A percentile compares a stretch with the other conserved stretches of the same genome.
Evolutionary conservation across 2,888 invertebrate species (phyloP).

Genomic region (Coelinius sp.): DNA sequence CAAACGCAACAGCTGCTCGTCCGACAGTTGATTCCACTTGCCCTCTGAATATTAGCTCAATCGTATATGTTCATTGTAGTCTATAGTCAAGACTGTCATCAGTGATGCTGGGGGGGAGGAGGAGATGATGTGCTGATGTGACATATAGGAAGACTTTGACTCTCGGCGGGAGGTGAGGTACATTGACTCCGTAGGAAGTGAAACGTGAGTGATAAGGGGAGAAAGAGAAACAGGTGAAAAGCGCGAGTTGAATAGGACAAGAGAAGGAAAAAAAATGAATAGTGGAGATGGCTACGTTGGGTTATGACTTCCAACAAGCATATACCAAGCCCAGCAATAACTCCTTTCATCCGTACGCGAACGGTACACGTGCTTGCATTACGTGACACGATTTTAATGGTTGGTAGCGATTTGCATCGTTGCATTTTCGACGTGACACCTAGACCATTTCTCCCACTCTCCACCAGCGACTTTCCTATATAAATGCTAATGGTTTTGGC

Average conservation of each 20-base stretch:
- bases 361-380: constrained; percentile 48
- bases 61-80: constrained; percentile 5
- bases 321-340: constrained; percentile 24
- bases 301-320: not conserved
- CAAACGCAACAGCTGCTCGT: constrained; percentile 30
- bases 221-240: not conserved
- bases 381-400: constrained; percentile 57
- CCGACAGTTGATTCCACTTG: constrained; percentile 27
- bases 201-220: not conserved
- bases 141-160: too few species aligned
- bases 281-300: not conserved
- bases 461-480: constrained; percentile 42
- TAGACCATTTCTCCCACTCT: constrained; percentile 37
- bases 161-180: not conserved
- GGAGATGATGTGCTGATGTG: not conserved
- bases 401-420: constrained; percentile 53
- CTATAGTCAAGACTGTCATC: not conserved
- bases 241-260: not conserved
- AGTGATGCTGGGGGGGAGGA: not conserved
- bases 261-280: not conserved
- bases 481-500: constrained; percentile 55
- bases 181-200: not conserved
- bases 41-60: constrained; percentile 30
- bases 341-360: constrained; percentile 31
- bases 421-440: constrained; percentile 54